Percentiles rank a stretch among this genome's conserved stretches.
Evolutionary conservation across 1,140 invertebrate genomes (phyloP).

Genomic region (Micrasema minimum): DNA sequence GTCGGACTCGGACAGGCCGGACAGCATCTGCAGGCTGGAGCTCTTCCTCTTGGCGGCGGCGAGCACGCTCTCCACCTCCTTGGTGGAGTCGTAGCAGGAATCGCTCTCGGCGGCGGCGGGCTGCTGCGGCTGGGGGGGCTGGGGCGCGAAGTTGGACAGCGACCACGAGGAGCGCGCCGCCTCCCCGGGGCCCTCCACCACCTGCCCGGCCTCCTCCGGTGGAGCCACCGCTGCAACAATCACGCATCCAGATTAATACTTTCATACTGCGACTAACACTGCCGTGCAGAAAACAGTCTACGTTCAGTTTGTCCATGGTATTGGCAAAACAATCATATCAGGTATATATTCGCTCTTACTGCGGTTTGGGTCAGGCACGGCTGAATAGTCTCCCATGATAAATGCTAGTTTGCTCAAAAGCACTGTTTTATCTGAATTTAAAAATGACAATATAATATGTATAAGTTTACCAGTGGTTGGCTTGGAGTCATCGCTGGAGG

Average conservation of each 20-base stretch:
- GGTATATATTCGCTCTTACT: no score
- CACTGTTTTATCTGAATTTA: no score
- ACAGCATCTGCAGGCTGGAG: slow-evolving; percentile 41
- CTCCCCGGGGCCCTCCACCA: slow-evolving; percentile 55
- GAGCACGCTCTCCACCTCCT: slow-evolving; percentile 63
- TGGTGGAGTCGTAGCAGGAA: slow-evolving; percentile 60
- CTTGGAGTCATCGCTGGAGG: slow-evolving; percentile 61
- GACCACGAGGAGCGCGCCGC: slow-evolving; percentile 58
- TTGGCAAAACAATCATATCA: no score
- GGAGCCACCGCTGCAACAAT: slow-evolving; percentile 26
- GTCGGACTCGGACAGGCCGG: slow-evolving; percentile 45
- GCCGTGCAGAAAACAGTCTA: no score
- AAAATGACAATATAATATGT: no score
- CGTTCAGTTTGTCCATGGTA: no score
- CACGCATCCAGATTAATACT: no score
- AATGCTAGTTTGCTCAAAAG: no score
- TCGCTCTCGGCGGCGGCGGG: slow-evolving; percentile 57
- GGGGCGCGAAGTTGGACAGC: slow-evolving; percentile 62
- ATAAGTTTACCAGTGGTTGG: slow-evolving; percentile 30
- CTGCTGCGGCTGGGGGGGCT: slow-evolving; percentile 52
- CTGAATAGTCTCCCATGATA: no score
- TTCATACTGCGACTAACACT: no score
- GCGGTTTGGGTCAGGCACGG: no score
- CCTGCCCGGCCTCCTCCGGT: slow-evolving; percentile 52
- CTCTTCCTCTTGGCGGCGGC: slow-evolving; percentile 64